Evolutionary conservation across 2,888 invertebrate species (phyloP).

Genomic region (Macropis europaea): DNA sequence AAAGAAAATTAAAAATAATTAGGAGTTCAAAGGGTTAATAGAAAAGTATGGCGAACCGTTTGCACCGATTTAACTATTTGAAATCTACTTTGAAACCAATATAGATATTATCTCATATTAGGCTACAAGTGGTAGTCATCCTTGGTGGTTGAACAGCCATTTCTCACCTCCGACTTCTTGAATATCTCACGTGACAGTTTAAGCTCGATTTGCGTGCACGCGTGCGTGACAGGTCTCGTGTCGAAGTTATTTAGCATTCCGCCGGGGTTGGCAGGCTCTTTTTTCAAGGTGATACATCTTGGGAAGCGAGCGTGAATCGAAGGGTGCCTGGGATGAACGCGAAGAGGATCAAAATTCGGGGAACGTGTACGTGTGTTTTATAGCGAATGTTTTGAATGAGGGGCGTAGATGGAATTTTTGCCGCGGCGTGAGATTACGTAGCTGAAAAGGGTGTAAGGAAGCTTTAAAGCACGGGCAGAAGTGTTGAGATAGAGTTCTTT

Average conservation of each 20-base stretch:
- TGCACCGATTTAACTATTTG: too few relatives aligned
- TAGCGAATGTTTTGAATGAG: constrained; percentile 2
- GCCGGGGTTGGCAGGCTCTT: background rate
- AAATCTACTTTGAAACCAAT: too few relatives aligned
- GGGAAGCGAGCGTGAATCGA: background rate
- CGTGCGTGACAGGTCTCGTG: background rate
- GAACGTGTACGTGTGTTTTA: constrained; percentile 1
- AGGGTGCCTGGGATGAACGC: background rate
- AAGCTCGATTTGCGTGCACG: background rate
- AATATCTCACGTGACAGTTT: background rate
- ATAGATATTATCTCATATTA: too few relatives aligned
- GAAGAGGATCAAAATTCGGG: background rate
- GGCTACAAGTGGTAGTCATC: too few relatives aligned
- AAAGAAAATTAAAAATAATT: too few relatives aligned
- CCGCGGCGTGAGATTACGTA: background rate
- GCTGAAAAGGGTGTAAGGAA: too few relatives aligned
- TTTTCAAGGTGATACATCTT: background rate
- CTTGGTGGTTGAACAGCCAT: background rate
- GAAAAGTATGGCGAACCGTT: too few relatives aligned
- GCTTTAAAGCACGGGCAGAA: too few relatives aligned
- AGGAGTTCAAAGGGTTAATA: too few relatives aligned
- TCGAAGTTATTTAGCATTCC: constrained; percentile 15
- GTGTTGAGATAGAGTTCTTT: too few relatives aligned
- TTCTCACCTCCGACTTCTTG: background rate
- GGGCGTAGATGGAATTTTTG: constrained; percentile 5